phyloP scores from a whole-genome alignment of 2,797 vertebrate species.

The Chelidonichthys spinosus region DNA sequence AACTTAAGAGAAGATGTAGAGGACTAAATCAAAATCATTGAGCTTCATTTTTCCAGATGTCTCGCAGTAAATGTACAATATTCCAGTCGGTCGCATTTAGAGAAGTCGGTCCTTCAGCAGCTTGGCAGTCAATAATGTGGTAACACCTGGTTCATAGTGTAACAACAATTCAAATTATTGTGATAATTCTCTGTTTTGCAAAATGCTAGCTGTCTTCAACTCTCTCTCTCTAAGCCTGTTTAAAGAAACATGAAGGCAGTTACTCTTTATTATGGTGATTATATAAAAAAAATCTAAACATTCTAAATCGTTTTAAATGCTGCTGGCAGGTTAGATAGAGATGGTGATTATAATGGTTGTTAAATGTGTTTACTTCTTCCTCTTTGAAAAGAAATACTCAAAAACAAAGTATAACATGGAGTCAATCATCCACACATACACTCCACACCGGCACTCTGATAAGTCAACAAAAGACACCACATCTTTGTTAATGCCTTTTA shows the following conservation, averaged over 20 bases:
- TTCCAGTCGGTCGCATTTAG: slow-evolving; percentile 7
- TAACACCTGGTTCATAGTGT: background rate
- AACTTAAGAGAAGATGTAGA: slow-evolving; percentile 6
- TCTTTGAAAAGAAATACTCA: slow-evolving; percentile 49
- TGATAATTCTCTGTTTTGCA: slow-evolving; percentile 35
- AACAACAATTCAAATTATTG: slow-evolving; percentile 4
- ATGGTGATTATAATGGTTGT: slow-evolving; percentile 54
- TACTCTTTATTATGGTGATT: slow-evolving; percentile 44
- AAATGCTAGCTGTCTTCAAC: slow-evolving; percentile 18
- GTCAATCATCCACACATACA: slow-evolving; percentile 17
- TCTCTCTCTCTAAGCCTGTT: slow-evolving; percentile 44
- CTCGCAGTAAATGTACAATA: background rate
- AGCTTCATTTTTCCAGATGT: slow-evolving; percentile 6
- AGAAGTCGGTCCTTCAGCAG: slow-evolving; percentile 1
- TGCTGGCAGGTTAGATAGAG: slow-evolving; percentile 50
- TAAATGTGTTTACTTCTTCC: slow-evolving; percentile 38
- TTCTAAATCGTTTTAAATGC: slow-evolving; percentile 34
- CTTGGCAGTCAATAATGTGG: background rate
- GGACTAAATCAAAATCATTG: slow-evolving; percentile 10
- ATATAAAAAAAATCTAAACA: slow-evolving; percentile 57
- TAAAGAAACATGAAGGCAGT: slow-evolving; percentile 45
- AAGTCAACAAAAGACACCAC: slow-evolving; percentile 73
- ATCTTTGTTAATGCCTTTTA: slow-evolving; percentile 69
- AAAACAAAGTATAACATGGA: slow-evolving; percentile 38
- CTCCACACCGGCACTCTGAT: slow-evolving; percentile 52